phyloP scores from a whole-genome alignment of 2,797 vertebrate genomes.

The Decapterus maruadsi region DNA sequence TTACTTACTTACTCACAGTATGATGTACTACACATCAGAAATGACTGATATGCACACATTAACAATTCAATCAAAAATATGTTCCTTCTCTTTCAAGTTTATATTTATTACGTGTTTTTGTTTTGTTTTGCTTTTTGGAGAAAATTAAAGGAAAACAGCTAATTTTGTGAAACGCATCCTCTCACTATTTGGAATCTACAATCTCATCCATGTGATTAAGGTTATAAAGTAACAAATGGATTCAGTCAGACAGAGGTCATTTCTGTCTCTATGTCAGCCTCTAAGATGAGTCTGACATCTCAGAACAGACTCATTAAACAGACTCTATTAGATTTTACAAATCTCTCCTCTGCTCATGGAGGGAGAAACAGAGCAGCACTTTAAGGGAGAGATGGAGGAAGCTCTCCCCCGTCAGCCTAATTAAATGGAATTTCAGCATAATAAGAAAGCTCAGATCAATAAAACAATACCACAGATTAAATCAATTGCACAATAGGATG shows the following conservation, averaged over 20 bases:
- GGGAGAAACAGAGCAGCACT: slow-evolving; percentile 48
- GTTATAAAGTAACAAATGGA: slow-evolving; percentile 59
- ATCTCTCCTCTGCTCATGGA: slow-evolving; percentile 64
- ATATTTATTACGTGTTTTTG: slow-evolving; percentile 10
- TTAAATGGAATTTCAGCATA: slow-evolving; percentile 78
- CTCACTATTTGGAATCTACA: slow-evolving; percentile 54
- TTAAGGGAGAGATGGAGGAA: slow-evolving; percentile 58
- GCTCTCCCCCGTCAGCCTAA: slow-evolving; percentile 68
- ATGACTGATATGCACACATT: background rate
- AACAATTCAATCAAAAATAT: slow-evolving; percentile 3
- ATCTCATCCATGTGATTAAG: slow-evolving; percentile 55
- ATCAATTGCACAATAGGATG: slow-evolving; percentile 63
- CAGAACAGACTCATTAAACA: slow-evolving; percentile 75
- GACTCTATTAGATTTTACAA: slow-evolving; percentile 79
- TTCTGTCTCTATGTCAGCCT: slow-evolving; percentile 63
- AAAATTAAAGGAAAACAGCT: slow-evolving; percentile 6
- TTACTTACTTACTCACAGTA: background rate
- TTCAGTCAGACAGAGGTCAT: slow-evolving; percentile 63
- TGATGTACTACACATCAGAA: background rate
- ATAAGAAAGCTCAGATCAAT: slow-evolving; percentile 74
- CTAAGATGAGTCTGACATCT: slow-evolving; percentile 68
- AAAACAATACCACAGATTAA: slow-evolving; percentile 63
- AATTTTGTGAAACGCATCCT: slow-evolving; percentile 31
- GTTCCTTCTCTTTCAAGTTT: slow-evolving; percentile 2
- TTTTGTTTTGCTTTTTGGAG: too few relatives aligned